phyloP scores from a whole-genome alignment of 2,888 invertebrate species.

The Thera obeliscata region DNA sequence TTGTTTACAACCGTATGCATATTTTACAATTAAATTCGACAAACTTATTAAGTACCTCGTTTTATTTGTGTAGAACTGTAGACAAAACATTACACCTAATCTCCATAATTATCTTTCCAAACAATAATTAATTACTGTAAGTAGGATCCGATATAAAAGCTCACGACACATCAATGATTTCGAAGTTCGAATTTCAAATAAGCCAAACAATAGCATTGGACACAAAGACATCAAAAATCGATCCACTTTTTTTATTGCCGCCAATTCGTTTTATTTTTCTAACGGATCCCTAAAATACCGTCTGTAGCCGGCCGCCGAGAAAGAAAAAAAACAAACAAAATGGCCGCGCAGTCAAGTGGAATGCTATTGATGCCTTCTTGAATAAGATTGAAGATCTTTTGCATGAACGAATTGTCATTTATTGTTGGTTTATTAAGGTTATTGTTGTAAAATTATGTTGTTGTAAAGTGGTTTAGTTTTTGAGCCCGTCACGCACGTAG shows the following conservation, averaged over 20 bases:
- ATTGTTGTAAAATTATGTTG: slow-evolving; percentile 42
- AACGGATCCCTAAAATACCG: slow-evolving; percentile 35
- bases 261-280: slow-evolving; percentile 11
- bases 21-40: too few species aligned
- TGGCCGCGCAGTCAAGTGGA: slow-evolving; percentile 69
- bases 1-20: too few species aligned
- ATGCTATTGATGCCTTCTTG: slow-evolving; percentile 68
- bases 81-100: too few species aligned
- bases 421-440: slow-evolving; percentile 47
- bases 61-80: too few species aligned
- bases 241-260: slow-evolving; percentile 6
- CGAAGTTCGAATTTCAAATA: not conserved
- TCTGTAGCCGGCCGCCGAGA: slow-evolving; percentile 34
- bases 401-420: slow-evolving; percentile 54
- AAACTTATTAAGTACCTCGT: too few species aligned
- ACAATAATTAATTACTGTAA: too few species aligned
- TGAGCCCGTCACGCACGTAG: not conserved
- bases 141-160: too few species aligned
- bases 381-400: slow-evolving; percentile 60
- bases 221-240: slow-evolving; percentile 10
- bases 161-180: not conserved
- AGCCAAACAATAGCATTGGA: slow-evolving; percentile 8
- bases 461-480: slow-evolving; percentile 13
- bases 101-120: too few species aligned
- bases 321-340: slow-evolving; percentile 55